Conservation (phyloP, 92 coral and sea anemone species). For the Zoanthus solanderi region DNA sequence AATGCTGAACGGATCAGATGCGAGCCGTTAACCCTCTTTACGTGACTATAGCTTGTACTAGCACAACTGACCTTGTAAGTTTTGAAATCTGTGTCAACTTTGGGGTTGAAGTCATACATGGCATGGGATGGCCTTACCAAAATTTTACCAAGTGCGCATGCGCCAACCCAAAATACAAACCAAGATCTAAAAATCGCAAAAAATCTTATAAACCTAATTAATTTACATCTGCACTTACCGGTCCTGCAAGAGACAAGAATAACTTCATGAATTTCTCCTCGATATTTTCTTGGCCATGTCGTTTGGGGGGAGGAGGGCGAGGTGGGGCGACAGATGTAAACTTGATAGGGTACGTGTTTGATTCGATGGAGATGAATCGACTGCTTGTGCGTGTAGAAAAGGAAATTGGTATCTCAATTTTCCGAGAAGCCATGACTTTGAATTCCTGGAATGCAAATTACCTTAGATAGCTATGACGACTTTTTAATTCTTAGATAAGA, state of each 20-base stretch:
- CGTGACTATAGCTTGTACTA: too few species aligned
- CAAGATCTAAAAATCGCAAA: background rate
- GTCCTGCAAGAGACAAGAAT: constrained; percentile 41
- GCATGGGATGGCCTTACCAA: too few species aligned
- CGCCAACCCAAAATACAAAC: background rate
- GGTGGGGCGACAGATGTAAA: constrained; percentile 38
- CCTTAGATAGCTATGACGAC: background rate
- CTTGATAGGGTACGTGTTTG: constrained; percentile 36
- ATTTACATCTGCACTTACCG: constrained; percentile 1
- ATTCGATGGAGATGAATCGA: background rate
- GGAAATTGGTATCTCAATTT: background rate
- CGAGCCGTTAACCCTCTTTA: too few species aligned
- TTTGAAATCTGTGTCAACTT: too few species aligned
- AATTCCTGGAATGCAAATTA: background rate
- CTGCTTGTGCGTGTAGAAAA: constrained; percentile 2
- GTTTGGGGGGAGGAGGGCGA: constrained; percentile 26
- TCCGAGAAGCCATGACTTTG: constrained; percentile 13
- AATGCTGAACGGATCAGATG: too few species aligned
- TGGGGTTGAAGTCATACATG: too few species aligned
- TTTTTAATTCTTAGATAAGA: background rate
- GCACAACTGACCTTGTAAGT: too few species aligned
- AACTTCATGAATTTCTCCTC: constrained; percentile 35
- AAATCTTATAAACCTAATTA: background rate
- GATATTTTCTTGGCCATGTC: constrained; percentile 20
- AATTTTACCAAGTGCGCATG: too few species aligned